Percentiles rank a stretch among this genome's conserved stretches.
These are phyloP conservation scores for Tiphia femorata DNA, from an alignment of 2,888 invertebrate genomes.

Conservation along the genomic window DNA sequence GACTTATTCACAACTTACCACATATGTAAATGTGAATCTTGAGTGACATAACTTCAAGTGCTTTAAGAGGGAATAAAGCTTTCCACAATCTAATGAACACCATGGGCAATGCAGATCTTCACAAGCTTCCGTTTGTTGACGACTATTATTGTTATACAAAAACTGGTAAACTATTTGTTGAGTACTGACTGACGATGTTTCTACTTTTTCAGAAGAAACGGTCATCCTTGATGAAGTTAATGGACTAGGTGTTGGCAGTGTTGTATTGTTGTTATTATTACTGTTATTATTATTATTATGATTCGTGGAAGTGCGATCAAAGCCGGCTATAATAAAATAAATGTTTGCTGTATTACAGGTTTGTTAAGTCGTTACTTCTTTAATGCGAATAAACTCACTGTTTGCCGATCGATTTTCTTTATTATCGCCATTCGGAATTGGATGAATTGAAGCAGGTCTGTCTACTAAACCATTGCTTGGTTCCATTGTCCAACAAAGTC, in stretches of 20 bases:
- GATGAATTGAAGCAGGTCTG: constrained; percentile 72
- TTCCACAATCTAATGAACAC: constrained; percentile 92
- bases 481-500: constrained; percentile 86
- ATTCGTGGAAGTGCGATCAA: constrained; percentile 61
- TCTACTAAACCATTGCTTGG: constrained; percentile 78
- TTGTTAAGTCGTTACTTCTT: constrained; percentile 16
- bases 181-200: constrained; percentile 64
- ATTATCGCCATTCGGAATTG: constrained; percentile 64
- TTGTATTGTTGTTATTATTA: constrained; percentile 60
- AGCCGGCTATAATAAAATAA: constrained; percentile 53
- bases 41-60: constrained; percentile 95
- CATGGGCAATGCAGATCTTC: constrained; percentile 95
- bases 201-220: constrained; percentile 54
- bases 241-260: constrained; percentile 63
- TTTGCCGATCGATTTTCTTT: constrained; percentile 69
- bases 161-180: constrained; percentile 95
- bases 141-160: constrained; percentile 92
- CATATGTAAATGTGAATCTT: constrained; percentile 92
- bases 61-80: constrained; percentile 89
- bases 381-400: constrained; percentile 40
- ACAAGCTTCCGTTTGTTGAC: constrained; percentile 95
- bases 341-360: constrained; percentile 8
- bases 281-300: constrained; percentile 63
- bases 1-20: constrained; percentile 73
- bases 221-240: constrained; percentile 60